Evolutionary conservation across 2,888 invertebrate species (phyloP).

Genomic region (Laothoe populi): DNA sequence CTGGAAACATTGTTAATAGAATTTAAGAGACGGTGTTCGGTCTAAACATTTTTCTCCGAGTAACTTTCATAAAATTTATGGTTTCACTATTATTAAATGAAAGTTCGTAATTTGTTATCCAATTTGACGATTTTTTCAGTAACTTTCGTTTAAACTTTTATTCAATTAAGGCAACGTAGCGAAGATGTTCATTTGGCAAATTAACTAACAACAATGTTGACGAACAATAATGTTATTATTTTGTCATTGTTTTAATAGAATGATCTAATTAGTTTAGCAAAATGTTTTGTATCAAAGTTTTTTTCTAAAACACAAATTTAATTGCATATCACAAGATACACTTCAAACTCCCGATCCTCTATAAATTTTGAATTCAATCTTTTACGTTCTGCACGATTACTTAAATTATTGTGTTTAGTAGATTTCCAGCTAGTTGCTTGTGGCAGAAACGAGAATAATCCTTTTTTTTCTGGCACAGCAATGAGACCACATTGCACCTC

Average conservation of each 20-base stretch:
- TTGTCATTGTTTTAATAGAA: neutral
- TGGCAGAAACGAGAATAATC: too few relatives aligned
- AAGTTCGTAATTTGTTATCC: conserved; percentile 16
- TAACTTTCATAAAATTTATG: conserved; percentile 23
- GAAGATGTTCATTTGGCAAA: conserved; percentile 15
- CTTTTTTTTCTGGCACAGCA: too few relatives aligned
- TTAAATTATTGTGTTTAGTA: too few relatives aligned
- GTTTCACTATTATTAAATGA: conserved; percentile 22
- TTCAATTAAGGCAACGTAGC: conserved; percentile 11
- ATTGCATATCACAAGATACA: too few relatives aligned
- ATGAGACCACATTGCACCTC: too few relatives aligned
- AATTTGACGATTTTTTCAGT: neutral
- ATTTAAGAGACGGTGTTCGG: neutral
- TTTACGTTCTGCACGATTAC: too few relatives aligned
- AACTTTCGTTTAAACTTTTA: conserved; percentile 12
- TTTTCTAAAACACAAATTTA: too few relatives aligned
- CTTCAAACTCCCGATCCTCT: too few relatives aligned
- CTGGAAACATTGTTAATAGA: neutral
- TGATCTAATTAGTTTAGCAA: too few relatives aligned
- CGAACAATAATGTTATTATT: neutral
- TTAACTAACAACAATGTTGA: conserved; percentile 11
- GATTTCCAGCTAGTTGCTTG: too few relatives aligned
- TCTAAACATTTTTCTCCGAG: neutral
- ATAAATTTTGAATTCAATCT: too few relatives aligned
- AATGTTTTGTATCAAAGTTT: too few relatives aligned